Conservation (phyloP, 2,888 invertebrate genomes). For the Cosmorhoe ocellata region DNA sequence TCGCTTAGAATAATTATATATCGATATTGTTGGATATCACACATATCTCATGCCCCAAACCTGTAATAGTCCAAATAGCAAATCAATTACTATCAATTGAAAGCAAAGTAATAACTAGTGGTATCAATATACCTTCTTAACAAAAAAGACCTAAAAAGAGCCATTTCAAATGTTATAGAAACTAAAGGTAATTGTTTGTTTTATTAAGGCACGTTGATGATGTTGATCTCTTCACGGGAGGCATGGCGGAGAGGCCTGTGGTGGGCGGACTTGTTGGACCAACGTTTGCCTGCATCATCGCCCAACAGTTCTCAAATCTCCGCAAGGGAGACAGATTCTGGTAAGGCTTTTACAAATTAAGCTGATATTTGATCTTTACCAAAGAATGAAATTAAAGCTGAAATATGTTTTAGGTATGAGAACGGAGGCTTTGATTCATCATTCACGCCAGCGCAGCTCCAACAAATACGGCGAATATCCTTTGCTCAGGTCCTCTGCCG, state of each 20-base stretch:
- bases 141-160: too few species aligned
- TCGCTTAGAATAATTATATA: too few species aligned
- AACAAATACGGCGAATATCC: slow-evolving; percentile 87
- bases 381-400: too few species aligned
- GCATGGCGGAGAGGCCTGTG: slow-evolving; percentile 91
- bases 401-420: slow-evolving; percentile 83
- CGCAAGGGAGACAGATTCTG: slow-evolving; percentile 91
- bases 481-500: slow-evolving; percentile 88
- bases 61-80: too few species aligned
- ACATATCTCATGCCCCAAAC: too few species aligned
- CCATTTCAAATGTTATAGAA: too few species aligned
- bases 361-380: neutral
- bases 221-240: slow-evolving; percentile 92
- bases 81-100: too few species aligned
- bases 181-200: too few species aligned
- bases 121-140: too few species aligned
- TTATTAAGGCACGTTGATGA: slow-evolving; percentile 86
- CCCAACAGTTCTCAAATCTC: slow-evolving; percentile 91
- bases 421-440: slow-evolving; percentile 88
- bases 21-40: too few species aligned
- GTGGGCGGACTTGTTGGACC: slow-evolving; percentile 92
- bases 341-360: slow-evolving; percentile 52
- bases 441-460: slow-evolving; percentile 89
- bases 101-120: neutral
- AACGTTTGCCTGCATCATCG: slow-evolving; percentile 93